Base-by-base conservation (phyloP, 1,140 invertebrate genomes). In the Drosophila teissieri region DNA sequence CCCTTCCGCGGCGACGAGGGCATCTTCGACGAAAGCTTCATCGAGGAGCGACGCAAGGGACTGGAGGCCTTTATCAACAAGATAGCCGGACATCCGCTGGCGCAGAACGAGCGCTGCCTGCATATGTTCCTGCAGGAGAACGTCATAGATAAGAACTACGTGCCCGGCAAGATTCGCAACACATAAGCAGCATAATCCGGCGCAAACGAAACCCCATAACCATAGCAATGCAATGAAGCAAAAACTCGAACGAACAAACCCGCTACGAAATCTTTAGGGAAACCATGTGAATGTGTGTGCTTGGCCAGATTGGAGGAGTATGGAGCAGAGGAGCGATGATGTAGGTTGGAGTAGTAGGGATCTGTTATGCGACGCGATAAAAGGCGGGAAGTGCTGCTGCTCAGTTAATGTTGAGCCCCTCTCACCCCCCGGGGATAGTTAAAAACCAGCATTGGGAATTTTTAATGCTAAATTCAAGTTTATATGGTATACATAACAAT, bases 71-170 rank as follows among this genome's bases (percentile, higher is more conserved):
- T 99, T 93, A 96, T 99, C 79, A 99, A 99, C 93, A 99, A 99
- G 95, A 98, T 99, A 93, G 98, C 99, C 70, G 99, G 99, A 55
- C 99, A 99, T 94, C 99, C 99, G n/a, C 94, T 99, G 91, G 99
- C 99, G 48, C 99, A 99, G 94, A 99, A 99, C 93, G 99, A 99
- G 94, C 94, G 97, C 91, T 99, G 98, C 94, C 95, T 99, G 85
- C 99, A 99, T 92, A 99, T 99, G 97, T 99, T 99, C 94, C 94
- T 99, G 60, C 98, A 99, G 93, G 98, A 99, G 90, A 96, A 96
- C 53, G 95, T 96, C 77, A 99, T 99, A 93, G 98, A 99, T 94
- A 99, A 98, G 94, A 99, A 99, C 93, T 99, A 99, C 93, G 97
- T 99, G 68, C 99, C 99, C 78, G 99, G 99, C 81, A 99, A 99